Percentiles rank a stretch among this genome's conserved stretches.
These are phyloP conservation scores for Geopemphigus sp. DNA, from an alignment of 1,140 invertebrate species.

Conservation along the genomic window DNA sequence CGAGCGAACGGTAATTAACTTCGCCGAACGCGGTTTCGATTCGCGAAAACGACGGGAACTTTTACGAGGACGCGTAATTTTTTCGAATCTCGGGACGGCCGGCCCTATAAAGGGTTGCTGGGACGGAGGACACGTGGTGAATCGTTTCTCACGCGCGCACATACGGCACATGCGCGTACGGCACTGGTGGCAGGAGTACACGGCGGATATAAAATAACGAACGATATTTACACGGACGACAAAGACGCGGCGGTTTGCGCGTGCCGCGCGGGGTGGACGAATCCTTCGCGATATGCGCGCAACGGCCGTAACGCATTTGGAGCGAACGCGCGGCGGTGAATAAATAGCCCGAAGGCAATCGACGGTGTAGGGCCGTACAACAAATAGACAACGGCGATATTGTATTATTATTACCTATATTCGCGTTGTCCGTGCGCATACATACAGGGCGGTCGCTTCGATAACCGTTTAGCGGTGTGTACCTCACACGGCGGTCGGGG, in stretches of 20 bases:
- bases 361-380: neutral
- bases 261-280: neutral
- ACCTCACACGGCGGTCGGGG: too few species aligned
- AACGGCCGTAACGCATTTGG: neutral
- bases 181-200: neutral
- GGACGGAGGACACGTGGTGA: too few species aligned
- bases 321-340: neutral
- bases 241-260: too few species aligned
- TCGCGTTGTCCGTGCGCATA: neutral
- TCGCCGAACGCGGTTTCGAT: neutral
- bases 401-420: neutral
- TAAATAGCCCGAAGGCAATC: slow-evolving; percentile 20
- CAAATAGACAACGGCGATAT: slow-evolving; percentile 31
- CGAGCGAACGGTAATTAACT: neutral
- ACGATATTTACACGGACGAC: neutral
- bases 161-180: too few species aligned
- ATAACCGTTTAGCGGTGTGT: too few species aligned
- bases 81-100: too few species aligned
- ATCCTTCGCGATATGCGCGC: neutral
- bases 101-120: too few species aligned
- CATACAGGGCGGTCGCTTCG: slow-evolving; percentile 3
- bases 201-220: slow-evolving; percentile 1
- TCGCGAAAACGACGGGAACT: neutral
- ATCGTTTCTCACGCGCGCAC: too few species aligned
- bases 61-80: too few species aligned